phyloP scores from a whole-genome alignment of 35 echinoderm and acorn worm species.

The Lytechinus variegatus region DNA sequence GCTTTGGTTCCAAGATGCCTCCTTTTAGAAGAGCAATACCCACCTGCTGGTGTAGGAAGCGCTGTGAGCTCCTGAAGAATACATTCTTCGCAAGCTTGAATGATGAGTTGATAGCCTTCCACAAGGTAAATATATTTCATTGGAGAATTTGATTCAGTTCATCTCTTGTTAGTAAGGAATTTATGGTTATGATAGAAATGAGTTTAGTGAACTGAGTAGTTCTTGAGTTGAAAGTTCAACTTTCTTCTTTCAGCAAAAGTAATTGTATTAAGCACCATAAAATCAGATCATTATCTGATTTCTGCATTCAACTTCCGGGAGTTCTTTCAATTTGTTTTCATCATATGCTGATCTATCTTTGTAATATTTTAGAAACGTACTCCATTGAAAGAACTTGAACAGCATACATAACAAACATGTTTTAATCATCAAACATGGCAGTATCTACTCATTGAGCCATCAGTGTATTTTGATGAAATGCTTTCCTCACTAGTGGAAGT shows the following conservation, averaged over 20 bases:
- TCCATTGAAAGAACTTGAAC: background rate
- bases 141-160: background rate
- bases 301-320: no score
- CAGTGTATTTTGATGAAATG: background rate
- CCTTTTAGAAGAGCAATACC: background rate
- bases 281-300: no score
- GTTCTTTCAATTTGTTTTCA: no score
- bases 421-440: background rate
- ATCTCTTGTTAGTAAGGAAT: background rate
- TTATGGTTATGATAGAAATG: background rate
- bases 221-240: background rate
- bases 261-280: no score
- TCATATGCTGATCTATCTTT: no score
- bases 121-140: background rate
- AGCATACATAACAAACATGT: background rate
- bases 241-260: no score
- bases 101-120: background rate
- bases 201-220: background rate
- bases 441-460: background rate
- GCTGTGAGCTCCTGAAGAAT: background rate
- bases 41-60: slow-evolving; percentile 4
- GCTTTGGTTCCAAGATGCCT: background rate
- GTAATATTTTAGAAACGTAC: no score
- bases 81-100: background rate
- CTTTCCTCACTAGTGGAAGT: background rate